Evolutionary conservation across 2,797 vertebrate species (phyloP), one percentile per base, ranked within the genome.

Genomic region (Mus spretus): DNA sequence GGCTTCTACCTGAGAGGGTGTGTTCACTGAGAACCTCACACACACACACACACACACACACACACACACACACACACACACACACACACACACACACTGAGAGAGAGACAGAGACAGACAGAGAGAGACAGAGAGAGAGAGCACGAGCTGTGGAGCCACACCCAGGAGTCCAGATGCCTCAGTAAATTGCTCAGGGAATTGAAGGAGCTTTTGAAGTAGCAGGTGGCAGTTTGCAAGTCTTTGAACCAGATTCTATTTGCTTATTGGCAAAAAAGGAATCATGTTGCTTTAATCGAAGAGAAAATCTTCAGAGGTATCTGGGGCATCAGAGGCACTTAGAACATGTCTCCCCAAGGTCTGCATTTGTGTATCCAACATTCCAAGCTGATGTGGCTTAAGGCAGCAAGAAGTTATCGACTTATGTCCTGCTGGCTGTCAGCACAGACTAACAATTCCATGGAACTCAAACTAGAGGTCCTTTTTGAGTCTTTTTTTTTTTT

Each of bases 191-290:
- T 83, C 82, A 70, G 89, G 92, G 94, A 96, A 93, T 67, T 94
- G 67, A 96, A 91, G 92, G 67, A 86, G 93, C 85, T 95, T 97
- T 97, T 92, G 90, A 97, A 97, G 92, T 92, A 79, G 96, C 94
- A 86, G 89, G 94, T 95, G 96, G 95, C 50, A 83, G 57, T 55
- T 12, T 15, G 74, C 74, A 72, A 88, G 93, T 82, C 97, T 96
- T 96, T 89, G 96, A 96, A 97, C 82, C 75, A 87, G 89, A 92
- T 85, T 97, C 89, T 83, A 63, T 92, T 92, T 85, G 90, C 61
- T 95, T 89, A 92, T 57, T 96, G 94, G 85, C 82, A 92, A 94
- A 95, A 96, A 93, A 74, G 92, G 84, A 97, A 95, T 55, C 82
- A 31, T 82, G 65, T 77, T 90, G 79, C 88, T 96, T 97, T 80